Percentiles rank a stretch among this genome's conserved stretches.
Evolutionary conservation across 2,888 invertebrate species (phyloP).

Genomic region (Polydrusus pterygomalis): DNA sequence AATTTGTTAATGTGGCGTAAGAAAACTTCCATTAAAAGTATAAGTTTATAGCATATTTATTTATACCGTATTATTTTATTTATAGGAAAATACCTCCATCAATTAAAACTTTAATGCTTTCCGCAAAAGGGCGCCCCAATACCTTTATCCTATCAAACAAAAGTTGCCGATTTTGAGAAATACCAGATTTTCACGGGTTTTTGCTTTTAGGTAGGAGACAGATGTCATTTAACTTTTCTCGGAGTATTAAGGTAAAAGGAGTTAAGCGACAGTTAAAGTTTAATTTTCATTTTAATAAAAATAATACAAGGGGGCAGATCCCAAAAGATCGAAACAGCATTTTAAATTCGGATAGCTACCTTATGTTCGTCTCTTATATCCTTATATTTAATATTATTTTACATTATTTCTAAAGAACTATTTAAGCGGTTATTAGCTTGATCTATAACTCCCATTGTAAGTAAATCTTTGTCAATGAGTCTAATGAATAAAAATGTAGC

Average conservation of each 20-base stretch:
- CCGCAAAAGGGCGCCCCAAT: constrained; percentile 15
- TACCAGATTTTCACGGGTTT: constrained; percentile 15
- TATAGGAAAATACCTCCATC: background rate
- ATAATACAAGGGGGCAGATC: background rate
- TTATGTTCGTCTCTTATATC: too few relatives aligned
- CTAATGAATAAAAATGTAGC: too few relatives aligned
- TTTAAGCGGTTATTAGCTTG: too few relatives aligned
- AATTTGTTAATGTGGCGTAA: too few relatives aligned
- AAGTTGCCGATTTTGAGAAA: constrained; percentile 12
- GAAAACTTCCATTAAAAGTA: too few relatives aligned
- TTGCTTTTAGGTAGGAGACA: constrained; percentile 21
- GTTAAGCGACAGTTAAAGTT: background rate
- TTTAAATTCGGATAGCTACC: too few relatives aligned
- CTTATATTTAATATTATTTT: too few relatives aligned
- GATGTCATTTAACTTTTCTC: constrained; percentile 1
- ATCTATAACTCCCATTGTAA: too few relatives aligned
- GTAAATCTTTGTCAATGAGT: too few relatives aligned
- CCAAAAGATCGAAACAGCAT: too few relatives aligned
- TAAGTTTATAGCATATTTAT: background rate
- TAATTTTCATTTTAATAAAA: constrained; percentile 12
- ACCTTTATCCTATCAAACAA: constrained; percentile 16
- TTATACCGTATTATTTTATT: constrained; percentile 1
- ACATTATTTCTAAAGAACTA: too few relatives aligned
- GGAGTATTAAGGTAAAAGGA: background rate
- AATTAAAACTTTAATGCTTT: constrained; percentile 12